Evolutionary conservation across 2,113 vertebrate genomes (phyloP).

Genomic region (Aptenodytes patagonicus): DNA sequence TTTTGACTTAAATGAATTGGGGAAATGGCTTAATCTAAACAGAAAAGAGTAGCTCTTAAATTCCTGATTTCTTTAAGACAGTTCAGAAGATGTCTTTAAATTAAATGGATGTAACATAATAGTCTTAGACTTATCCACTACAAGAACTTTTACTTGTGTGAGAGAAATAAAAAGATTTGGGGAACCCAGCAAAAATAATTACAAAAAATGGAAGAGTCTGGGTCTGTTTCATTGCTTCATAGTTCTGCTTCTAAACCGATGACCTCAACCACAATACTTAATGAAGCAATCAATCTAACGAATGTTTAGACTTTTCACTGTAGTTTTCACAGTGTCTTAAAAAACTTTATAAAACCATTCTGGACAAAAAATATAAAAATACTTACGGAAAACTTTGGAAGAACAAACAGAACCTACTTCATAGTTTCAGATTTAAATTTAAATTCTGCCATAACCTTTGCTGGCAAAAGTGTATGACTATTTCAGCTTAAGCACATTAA

Average conservation of each 20-base stretch:
- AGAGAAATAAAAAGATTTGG: neutral
- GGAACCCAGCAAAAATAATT: neutral
- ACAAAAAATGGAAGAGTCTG: fast-evolving
- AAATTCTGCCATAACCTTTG: neutral
- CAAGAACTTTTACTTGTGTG: neutral
- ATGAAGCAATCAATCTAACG: neutral
- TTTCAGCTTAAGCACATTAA: neutral
- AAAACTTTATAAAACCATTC: neutral
- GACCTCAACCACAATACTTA: neutral
- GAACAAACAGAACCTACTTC: neutral
- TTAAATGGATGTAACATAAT: neutral
- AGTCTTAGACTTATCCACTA: neutral
- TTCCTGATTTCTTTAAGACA: neutral
- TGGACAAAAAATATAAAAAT: neutral
- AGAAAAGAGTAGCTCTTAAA: neutral
- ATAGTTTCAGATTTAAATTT: neutral
- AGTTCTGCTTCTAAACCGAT: neutral
- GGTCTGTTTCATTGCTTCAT: neutral
- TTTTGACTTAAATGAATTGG: neutral
- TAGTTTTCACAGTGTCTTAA: neutral
- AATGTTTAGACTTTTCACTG: neutral
- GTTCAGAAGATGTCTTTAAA: neutral
- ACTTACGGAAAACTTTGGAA: neutral
- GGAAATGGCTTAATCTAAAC: neutral
- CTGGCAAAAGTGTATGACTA: neutral